Percentiles rank a stretch among this genome's conserved stretches.
These are phyloP conservation scores for Epistrophe grossulariae DNA, from an alignment of 2,888 invertebrate genomes.

Conservation along the genomic window DNA sequence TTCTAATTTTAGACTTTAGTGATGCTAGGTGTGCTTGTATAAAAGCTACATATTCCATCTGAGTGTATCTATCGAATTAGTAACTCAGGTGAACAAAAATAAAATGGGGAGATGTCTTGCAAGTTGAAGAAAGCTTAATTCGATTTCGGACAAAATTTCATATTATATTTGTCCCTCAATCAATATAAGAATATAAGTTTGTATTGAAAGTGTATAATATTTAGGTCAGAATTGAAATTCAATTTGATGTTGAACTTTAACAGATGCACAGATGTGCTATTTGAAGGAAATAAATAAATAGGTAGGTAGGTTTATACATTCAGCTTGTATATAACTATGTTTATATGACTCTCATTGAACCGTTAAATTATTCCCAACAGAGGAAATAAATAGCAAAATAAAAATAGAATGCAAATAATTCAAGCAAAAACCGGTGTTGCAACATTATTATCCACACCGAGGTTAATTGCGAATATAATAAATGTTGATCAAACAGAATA, in stretches of 20 bases:
- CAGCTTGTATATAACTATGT: background rate
- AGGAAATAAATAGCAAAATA: background rate
- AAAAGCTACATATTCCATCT: conserved; percentile 19
- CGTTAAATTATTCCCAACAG: background rate
- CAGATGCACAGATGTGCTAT: background rate
- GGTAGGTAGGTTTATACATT: background rate
- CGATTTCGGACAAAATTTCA: background rate
- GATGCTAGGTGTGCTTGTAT: background rate
- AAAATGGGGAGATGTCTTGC: conserved; percentile 7
- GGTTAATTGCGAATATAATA: conserved; percentile 20
- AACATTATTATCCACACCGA: conserved; percentile 11
- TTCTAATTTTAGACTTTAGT: conserved; percentile 41
- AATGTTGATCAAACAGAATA: conserved; percentile 11
- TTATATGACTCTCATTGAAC: background rate
- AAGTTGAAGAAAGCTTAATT: conserved; percentile 27
- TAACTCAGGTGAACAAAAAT: conserved; percentile 20
- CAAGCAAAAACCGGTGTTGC: conserved; percentile 19
- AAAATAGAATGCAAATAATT: conserved; percentile 19
- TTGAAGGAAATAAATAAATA: too few relatives aligned
- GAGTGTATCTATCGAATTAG: conserved; percentile 41
- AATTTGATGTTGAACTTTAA: background rate
- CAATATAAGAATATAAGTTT: background rate
- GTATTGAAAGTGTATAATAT: background rate
- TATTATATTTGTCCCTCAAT: background rate
- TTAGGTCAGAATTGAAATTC: conserved; percentile 5